These are phyloP conservation scores for Caenorhabditis doughertyi DNA, from an alignment of 2,888 invertebrate species.

Conservation along the genomic window DNA sequence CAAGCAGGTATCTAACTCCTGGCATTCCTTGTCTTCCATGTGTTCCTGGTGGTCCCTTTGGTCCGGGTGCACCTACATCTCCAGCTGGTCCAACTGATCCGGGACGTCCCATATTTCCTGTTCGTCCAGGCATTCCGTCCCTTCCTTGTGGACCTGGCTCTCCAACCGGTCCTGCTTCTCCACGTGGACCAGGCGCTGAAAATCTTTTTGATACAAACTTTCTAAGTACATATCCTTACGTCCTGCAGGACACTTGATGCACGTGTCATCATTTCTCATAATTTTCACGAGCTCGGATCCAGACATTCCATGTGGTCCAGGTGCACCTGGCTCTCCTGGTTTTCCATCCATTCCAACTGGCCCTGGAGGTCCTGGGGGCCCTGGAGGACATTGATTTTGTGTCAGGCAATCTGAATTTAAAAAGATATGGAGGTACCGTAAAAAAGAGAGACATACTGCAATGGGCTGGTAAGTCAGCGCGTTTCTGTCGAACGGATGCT, in stretches of 20 bases:
- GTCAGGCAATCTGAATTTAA: constrained; percentile 54
- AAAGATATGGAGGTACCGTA: not conserved
- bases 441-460: constrained; percentile 45
- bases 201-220: not conserved
- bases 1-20: constrained; percentile 62
- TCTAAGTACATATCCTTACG: constrained; percentile 28
- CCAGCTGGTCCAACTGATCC: constrained; percentile 68
- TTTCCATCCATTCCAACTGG: constrained; percentile 71
- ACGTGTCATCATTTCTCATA: constrained; percentile 61
- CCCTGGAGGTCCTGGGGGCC: constrained; percentile 71
- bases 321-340: constrained; percentile 57
- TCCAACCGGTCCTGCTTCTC: constrained; percentile 61
- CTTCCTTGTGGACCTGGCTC: constrained; percentile 68
- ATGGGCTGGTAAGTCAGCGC: constrained; percentile 62
- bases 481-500: constrained; percentile 27
- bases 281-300: constrained; percentile 46
- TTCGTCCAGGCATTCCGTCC: constrained; percentile 63
- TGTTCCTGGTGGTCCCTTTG: constrained; percentile 52
- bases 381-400: constrained; percentile 69
- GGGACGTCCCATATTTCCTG: constrained; percentile 61
- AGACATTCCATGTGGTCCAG: constrained; percentile 67
- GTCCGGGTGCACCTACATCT: constrained; percentile 60
- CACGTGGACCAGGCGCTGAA: constrained; percentile 65
- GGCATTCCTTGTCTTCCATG: constrained; percentile 64
- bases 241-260: constrained; percentile 72